Evolutionary conservation across 1,140 invertebrate genomes (phyloP), one percentile per base, ranked within the genome.

Genomic region (Brachionus koreanus): DNA sequence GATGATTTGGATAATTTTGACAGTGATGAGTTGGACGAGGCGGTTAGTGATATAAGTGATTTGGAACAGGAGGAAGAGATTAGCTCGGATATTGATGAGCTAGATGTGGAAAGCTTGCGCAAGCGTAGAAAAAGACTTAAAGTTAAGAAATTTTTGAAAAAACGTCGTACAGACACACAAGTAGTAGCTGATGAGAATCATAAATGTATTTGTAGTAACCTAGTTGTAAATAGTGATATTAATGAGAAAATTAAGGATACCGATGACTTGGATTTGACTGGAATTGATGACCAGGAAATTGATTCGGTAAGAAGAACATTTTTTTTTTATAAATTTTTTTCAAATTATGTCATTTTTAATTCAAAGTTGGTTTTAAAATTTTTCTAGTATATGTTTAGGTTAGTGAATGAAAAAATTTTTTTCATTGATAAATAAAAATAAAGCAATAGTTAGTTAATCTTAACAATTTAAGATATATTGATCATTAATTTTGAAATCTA

Each of bases 251-350:
- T 57, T 57, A 2, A 16, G 19, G 29, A 63, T 29, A 5, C 65
- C 16, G 92, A 92, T 3, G 93, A 94, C 85, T 88, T 96, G n/a
- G 90, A 93, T 85, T 88, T 95, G 5, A 91, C 92, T 67, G 94
- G 92, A 65, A 91, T 96, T 29, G 94, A 96, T 85, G 94, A 96
- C 85, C 91, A 92, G 25, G 96, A 98, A 89, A 90, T 98, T 12
- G 92, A 95, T 86, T 91, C 91, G 82, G 87, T 88, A 82, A 83
- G 65, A 7, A 46, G 4, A 46, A 46, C n/a, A n/a, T n/a, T n/a
- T n/a, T n/a, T n/a, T n/a, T n/a, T n/a, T n/a, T n/a, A n/a, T n/a
- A n/a, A n/a, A n/a, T n/a, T n/a, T n/a, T n/a, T n/a, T n/a, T n/a
- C n/a, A n/a, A n/a, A n/a, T n/a, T n/a, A n/a, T n/a, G n/a, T n/a